A percentile compares a stretch with the other conserved stretches of the same genome.
phyloP scores from a whole-genome alignment of 2,888 invertebrate species.

The Aelia acuminata region DNA sequence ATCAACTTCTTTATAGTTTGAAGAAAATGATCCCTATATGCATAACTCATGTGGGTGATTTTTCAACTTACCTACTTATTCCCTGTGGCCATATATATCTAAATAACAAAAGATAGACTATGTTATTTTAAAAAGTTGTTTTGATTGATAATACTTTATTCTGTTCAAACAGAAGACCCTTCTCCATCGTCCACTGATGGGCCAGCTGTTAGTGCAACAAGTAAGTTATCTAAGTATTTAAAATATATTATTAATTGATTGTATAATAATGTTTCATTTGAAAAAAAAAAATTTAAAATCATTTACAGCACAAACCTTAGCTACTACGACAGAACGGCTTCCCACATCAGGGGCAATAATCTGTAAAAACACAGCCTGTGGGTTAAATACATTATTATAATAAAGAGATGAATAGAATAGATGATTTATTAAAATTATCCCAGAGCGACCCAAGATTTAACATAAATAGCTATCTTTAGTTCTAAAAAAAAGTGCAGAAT shows the following conservation, averaged over 20 bases:
- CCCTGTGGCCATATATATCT: too few relatives aligned
- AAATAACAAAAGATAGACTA: too few relatives aligned
- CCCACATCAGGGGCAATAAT: background rate
- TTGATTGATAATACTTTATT: background rate
- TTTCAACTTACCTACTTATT: too few relatives aligned
- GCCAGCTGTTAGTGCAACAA: slow-evolving; percentile 82
- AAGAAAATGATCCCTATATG: too few relatives aligned
- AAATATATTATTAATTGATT: background rate
- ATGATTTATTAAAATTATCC: background rate
- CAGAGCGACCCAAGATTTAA: background rate
- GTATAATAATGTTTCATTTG: background rate
- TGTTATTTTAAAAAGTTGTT: too few relatives aligned
- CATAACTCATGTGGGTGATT: too few relatives aligned
- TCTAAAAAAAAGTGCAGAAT: background rate
- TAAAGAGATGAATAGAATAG: slow-evolving; percentile 7
- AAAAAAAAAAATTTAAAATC: background rate
- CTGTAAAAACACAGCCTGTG: slow-evolving; percentile 43
- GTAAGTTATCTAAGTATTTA: slow-evolving; percentile 72
- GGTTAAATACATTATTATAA: slow-evolving; percentile 3
- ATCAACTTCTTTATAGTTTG: too few relatives aligned
- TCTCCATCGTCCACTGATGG: slow-evolving; percentile 71
- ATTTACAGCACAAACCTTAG: slow-evolving; percentile 41
- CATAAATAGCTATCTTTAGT: background rate
- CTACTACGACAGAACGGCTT: background rate
- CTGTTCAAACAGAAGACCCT: slow-evolving; percentile 1